Percentiles rank a stretch among this genome's conserved stretches.
Conservation (phyloP, 2,113 vertebrate genomes). For the Onychorhynchus coronatus region DNA sequence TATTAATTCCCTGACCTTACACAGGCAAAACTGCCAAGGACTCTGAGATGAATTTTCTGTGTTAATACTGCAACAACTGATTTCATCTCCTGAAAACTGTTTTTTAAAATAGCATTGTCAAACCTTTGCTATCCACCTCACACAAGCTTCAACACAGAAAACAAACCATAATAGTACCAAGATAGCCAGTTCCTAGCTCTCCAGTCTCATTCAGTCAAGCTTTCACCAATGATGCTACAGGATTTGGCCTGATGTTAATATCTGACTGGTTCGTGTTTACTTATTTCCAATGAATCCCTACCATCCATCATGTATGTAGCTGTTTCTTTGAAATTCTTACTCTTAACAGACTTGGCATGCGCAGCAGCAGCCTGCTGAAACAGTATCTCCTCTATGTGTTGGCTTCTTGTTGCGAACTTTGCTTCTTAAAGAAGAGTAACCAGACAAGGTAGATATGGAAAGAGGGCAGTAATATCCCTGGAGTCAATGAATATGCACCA, state of each 20-base stretch:
- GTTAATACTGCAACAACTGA: not conserved
- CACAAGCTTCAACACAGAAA: not conserved
- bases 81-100: not conserved
- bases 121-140: not conserved
- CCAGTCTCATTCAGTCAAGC: not conserved
- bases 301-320: accelerated
- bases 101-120: not conserved
- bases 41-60: not conserved
- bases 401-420: not conserved
- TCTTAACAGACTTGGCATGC: not conserved
- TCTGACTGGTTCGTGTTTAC: not conserved
- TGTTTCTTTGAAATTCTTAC: not conserved
- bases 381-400: not conserved
- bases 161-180: not conserved
- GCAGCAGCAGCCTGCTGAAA: not conserved
- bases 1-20: not conserved
- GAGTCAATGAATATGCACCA: not conserved
- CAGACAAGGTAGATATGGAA: not conserved
- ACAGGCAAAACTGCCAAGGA: not conserved
- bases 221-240: not conserved
- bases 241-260: not conserved
- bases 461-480: not conserved
- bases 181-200: not conserved
- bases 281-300: not conserved
- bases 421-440: not conserved